Conservation (phyloP, 2,797 vertebrate genomes). For the Gymnopithys bicolor region DNA sequence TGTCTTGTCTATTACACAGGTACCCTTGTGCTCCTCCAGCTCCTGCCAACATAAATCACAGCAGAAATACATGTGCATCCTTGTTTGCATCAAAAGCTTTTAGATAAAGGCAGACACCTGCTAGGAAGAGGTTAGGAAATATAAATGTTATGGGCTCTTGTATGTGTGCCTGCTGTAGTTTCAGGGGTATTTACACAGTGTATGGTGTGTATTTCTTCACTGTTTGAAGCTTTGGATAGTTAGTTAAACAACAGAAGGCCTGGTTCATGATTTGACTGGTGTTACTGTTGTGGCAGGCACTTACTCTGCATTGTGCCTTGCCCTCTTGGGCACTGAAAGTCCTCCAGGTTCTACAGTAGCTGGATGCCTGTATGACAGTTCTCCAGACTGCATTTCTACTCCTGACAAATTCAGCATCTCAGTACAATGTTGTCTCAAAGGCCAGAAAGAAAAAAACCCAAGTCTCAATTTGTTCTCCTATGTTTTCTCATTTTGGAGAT, state of each 20-base stretch:
- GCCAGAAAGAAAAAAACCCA: too few species aligned
- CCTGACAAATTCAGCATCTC: background rate
- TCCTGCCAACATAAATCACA: background rate
- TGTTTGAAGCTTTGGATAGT: background rate
- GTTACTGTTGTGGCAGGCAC: background rate
- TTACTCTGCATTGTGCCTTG: background rate
- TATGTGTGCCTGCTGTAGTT: background rate
- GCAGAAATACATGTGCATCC: background rate
- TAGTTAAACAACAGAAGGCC: background rate
- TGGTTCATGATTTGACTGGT: background rate
- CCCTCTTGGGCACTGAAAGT: background rate
- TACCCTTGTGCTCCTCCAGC: background rate
- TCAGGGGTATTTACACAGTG: fast-evolving
- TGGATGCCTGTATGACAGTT: background rate
- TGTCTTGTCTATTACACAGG: fast-evolving
- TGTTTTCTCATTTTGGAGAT: background rate
- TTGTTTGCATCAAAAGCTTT: background rate
- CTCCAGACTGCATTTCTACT: background rate
- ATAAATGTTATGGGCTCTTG: background rate
- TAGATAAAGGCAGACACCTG: background rate
- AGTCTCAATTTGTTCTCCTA: background rate
- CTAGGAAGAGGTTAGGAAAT: background rate
- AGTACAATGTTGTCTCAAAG: background rate
- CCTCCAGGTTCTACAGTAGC: background rate
- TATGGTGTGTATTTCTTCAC: background rate